These are phyloP conservation scores for Thryonomys swinderianus DNA, from an alignment of 2,113 vertebrate species.

Conservation along the genomic window DNA sequence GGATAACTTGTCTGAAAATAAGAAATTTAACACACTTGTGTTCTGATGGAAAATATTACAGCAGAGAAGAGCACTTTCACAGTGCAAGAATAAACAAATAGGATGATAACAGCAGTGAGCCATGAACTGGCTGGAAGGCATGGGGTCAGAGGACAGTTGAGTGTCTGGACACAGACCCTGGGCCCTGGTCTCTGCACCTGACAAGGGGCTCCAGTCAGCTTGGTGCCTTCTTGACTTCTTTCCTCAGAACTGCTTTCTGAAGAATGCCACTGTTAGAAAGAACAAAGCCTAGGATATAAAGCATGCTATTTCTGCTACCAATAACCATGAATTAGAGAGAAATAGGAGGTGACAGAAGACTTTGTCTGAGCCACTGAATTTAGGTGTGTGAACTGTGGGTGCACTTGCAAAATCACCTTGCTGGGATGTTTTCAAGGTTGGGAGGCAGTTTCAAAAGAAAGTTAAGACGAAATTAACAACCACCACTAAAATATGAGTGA, in stretches of 20 bases:
- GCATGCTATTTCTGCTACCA: slow-evolving; percentile 70
- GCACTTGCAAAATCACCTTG: not conserved
- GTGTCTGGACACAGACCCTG: not conserved
- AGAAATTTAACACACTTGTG: not conserved
- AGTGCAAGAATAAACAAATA: not conserved
- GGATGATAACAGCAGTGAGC: not conserved
- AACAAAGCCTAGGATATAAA: slow-evolving; percentile 52
- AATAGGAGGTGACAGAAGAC: slow-evolving; percentile 40
- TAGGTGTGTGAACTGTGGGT: slow-evolving; percentile 47
- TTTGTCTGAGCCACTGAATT: slow-evolving; percentile 61
- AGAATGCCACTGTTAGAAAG: not conserved
- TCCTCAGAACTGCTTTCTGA: not conserved
- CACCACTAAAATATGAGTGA: not conserved
- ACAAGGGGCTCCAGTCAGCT: not conserved
- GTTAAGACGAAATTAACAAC: not conserved
- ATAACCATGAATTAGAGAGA: slow-evolving; percentile 74
- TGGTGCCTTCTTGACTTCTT: not conserved
- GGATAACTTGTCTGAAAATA: not conserved
- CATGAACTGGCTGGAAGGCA: not conserved
- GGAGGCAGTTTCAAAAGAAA: slow-evolving; percentile 44
- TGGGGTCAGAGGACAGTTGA: not conserved
- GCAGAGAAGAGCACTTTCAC: not conserved
- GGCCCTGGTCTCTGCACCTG: not conserved
- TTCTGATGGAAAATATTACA: not conserved
- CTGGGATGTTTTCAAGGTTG: slow-evolving; percentile 45